Evolutionary conservation across 2,888 invertebrate species (phyloP).

Genomic region (Megastigmus dorsalis): DNA sequence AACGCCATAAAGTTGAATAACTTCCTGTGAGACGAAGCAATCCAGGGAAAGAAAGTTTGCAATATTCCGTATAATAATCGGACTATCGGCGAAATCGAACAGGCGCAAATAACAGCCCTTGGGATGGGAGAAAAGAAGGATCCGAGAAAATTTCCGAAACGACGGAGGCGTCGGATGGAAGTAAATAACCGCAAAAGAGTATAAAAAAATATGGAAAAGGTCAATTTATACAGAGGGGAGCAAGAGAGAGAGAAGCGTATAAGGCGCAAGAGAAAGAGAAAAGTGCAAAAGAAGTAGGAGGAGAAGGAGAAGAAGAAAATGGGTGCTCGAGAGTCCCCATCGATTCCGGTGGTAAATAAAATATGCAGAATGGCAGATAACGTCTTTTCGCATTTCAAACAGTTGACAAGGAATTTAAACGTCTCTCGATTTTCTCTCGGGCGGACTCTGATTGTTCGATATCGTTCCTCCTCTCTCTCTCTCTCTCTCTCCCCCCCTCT

Average conservation of each 20-base stretch:
- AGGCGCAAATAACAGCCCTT: no score
- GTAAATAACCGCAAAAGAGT: neutral
- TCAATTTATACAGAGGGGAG: neutral
- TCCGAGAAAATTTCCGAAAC: neutral
- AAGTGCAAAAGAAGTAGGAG: neutral
- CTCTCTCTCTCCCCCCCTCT: no score
- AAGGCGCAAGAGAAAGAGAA: neutral
- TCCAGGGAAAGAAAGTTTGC: no score
- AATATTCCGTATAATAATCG: no score
- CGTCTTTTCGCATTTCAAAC: slow-evolving; percentile 50
- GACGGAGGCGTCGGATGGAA: no score
- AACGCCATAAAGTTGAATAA: no score
- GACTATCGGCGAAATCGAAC: no score
- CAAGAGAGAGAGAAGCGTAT: neutral
- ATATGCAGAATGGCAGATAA: slow-evolving; percentile 43
- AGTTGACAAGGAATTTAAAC: slow-evolving; percentile 52
- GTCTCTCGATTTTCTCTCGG: slow-evolving; percentile 32
- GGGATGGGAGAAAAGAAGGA: neutral
- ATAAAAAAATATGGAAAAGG: slow-evolving; percentile 1
- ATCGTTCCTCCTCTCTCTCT: neutral
- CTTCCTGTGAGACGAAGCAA: no score
- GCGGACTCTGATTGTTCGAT: slow-evolving; percentile 37
- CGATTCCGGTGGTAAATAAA: slow-evolving; percentile 48
- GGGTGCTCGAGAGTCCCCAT: slow-evolving; percentile 9
- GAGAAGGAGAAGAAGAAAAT: slow-evolving; percentile 13